phyloP scores from a whole-genome alignment of 2,113 vertebrate species.

The Brachypodius melanocephalos region DNA sequence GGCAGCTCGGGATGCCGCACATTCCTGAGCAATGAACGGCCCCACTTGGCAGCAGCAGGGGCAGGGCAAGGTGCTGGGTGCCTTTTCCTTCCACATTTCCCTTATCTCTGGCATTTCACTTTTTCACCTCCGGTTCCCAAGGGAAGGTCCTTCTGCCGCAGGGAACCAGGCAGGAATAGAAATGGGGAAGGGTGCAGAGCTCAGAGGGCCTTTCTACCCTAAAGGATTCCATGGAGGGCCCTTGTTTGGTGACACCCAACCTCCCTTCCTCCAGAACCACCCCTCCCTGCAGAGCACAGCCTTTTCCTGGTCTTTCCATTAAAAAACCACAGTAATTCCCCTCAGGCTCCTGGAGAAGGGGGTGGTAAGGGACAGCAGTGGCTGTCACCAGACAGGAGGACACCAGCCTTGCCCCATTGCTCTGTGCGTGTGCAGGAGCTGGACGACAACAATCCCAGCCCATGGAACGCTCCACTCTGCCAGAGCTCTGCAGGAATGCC shows the following conservation, averaged over 20 bases:
- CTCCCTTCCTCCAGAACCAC: not conserved
- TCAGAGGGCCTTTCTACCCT: not conserved
- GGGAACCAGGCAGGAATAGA: not conserved
- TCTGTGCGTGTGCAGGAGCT: not conserved
- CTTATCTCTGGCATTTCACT: conserved; percentile 54
- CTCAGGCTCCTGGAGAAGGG: not conserved
- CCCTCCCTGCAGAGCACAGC: not conserved
- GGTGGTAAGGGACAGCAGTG: not conserved
- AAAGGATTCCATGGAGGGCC: not conserved
- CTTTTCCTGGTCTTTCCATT: not conserved
- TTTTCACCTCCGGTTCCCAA: conserved; percentile 41
- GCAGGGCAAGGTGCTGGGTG: not conserved
- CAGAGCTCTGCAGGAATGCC: not conserved
- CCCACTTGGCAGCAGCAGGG: not conserved
- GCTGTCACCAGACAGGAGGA: not conserved
- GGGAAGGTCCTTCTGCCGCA: not conserved
- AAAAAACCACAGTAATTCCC: not conserved
- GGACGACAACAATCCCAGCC: not conserved
- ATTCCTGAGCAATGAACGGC: conserved; percentile 35
- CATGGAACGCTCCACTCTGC: not conserved
- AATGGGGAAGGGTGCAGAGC: not conserved
- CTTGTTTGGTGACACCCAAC: not conserved
- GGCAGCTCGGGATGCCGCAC: not conserved
- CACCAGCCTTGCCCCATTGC: not conserved
- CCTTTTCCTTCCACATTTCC: not conserved